These are phyloP conservation scores for Ornithorhynchus anatinus DNA, from an alignment of 2,113 vertebrate species.

Conservation along the genomic window DNA sequence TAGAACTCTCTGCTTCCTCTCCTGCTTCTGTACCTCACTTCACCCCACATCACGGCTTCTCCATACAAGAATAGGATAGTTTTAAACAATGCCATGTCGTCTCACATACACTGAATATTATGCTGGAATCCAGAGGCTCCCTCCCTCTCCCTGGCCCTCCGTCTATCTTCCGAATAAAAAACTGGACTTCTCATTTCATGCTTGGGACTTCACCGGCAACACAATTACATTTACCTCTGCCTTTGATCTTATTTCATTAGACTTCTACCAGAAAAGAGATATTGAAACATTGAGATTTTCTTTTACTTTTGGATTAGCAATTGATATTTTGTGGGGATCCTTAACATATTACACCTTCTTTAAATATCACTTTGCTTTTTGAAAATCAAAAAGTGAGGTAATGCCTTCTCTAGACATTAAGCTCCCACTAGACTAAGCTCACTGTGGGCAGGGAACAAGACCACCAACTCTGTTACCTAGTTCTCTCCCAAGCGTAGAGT, in stretches of 20 bases:
- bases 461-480: too few relatives aligned
- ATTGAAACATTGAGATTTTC: constrained; percentile 38
- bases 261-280: constrained; percentile 39
- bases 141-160: neutral
- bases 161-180: constrained; percentile 52
- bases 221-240: constrained; percentile 60
- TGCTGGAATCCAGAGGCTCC: neutral
- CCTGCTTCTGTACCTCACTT: neutral
- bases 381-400: constrained; percentile 15
- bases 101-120: neutral
- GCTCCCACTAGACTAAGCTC: too few relatives aligned
- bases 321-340: constrained; percentile 34
- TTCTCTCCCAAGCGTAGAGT: too few relatives aligned
- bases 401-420: too few relatives aligned
- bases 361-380: constrained; percentile 24
- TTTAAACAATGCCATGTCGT: neutral
- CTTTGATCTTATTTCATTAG: constrained; percentile 62
- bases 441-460: too few relatives aligned
- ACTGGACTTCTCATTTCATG: constrained; percentile 65
- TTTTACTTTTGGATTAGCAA: constrained; percentile 44
- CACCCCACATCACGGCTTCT: neutral
- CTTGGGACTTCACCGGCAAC: constrained; percentile 50
- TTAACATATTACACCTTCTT: constrained; percentile 21
- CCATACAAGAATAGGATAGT: too few relatives aligned
- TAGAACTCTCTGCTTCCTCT: neutral